These are phyloP conservation scores for Pseudochaenichthys georgianus DNA, from an alignment of 2,797 vertebrate genomes.

Conservation along the genomic window DNA sequence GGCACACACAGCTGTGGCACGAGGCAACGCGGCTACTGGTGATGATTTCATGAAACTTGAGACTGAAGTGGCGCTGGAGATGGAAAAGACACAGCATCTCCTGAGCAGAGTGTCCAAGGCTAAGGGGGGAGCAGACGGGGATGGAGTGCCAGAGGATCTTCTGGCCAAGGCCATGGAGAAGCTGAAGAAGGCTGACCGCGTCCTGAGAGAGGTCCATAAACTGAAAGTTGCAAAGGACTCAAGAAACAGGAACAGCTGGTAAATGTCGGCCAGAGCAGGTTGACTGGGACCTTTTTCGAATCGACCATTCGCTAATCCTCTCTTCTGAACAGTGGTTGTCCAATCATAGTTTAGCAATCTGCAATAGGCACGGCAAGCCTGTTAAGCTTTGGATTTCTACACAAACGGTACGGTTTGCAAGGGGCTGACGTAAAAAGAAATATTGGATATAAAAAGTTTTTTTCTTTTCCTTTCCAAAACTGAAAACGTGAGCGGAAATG, in stretches of 20 bases:
- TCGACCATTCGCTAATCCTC: slow-evolving; percentile 5
- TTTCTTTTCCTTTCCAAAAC: neutral
- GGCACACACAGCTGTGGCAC: slow-evolving; percentile 20
- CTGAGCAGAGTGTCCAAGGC: slow-evolving; percentile 78
- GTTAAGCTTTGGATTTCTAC: neutral
- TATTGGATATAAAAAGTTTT: neutral
- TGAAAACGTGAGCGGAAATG: neutral
- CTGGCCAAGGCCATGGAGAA: slow-evolving; percentile 91
- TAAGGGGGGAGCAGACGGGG: slow-evolving; percentile 23
- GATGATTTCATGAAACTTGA: slow-evolving; percentile 83
- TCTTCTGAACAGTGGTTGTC: neutral
- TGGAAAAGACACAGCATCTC: slow-evolving; percentile 88
- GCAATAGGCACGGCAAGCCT: neutral
- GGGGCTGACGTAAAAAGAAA: neutral
- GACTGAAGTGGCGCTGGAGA: slow-evolving; percentile 87
- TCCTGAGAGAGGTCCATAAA: slow-evolving; percentile 89
- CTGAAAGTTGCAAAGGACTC: slow-evolving; percentile 69
- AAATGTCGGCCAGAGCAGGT: slow-evolving; percentile 38
- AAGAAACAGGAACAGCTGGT: slow-evolving; percentile 80
- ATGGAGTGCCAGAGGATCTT: slow-evolving; percentile 80
- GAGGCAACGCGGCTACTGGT: slow-evolving; percentile 4
- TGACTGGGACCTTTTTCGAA: neutral
- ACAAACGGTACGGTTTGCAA: neutral
- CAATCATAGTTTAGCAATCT: neutral
- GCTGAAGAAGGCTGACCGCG: slow-evolving; percentile 89